Conservation (phyloP, 2,113 vertebrate species). For the Fregata magnificens region DNA sequence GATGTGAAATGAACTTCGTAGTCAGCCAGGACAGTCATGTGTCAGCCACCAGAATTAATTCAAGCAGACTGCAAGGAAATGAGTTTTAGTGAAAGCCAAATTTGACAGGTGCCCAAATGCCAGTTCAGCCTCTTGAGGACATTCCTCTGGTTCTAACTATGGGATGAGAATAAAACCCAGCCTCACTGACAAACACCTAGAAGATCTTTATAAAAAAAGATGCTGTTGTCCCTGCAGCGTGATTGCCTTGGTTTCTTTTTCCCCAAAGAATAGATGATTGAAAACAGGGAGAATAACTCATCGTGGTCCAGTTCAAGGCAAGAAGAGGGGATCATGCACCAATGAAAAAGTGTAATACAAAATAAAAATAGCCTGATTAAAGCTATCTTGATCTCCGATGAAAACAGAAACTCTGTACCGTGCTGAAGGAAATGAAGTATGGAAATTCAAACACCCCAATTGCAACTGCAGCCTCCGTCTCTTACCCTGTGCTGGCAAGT, state of each 20-base stretch:
- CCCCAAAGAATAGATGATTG: background rate
- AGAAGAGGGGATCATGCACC: background rate
- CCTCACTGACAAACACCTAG: background rate
- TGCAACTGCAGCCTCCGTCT: background rate
- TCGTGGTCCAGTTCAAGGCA: background rate
- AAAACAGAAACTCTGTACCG: background rate
- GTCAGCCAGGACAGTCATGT: background rate
- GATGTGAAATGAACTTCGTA: background rate
- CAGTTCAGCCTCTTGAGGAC: background rate
- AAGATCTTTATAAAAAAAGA: background rate
- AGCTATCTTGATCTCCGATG: background rate
- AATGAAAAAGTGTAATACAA: background rate
- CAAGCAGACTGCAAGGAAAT: background rate
- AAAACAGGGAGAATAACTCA: background rate
- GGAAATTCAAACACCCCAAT: background rate
- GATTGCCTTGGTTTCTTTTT: background rate
- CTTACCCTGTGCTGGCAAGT: fast-evolving
- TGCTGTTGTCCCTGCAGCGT: background rate
- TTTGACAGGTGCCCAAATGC: constrained; percentile 11
- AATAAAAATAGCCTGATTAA: constrained; percentile 1
- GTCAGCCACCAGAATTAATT: background rate
- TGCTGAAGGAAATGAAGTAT: background rate
- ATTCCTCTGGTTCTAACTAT: background rate
- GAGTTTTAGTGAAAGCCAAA: background rate
- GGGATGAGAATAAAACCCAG: background rate